Evolutionary conservation across 2,113 vertebrate genomes (phyloP).

Genomic region (Verasper variegatus): DNA sequence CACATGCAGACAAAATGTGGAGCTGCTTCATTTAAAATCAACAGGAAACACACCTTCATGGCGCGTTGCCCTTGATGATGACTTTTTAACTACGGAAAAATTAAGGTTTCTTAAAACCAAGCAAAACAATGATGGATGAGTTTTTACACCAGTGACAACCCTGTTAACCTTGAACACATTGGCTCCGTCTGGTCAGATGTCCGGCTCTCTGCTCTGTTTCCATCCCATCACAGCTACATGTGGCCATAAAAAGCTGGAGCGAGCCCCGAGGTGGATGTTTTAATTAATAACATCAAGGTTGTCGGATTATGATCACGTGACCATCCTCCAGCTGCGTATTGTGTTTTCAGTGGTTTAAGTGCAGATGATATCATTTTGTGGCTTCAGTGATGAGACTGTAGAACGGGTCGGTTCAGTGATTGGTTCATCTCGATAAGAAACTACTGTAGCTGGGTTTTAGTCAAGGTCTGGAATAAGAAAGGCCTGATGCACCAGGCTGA

Average conservation of each 20-base stretch:
- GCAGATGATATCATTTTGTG: conserved; percentile 9
- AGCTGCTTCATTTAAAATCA: conserved; percentile 46
- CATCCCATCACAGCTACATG: conserved; percentile 16
- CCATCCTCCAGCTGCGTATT: conserved; percentile 29
- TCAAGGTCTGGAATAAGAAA: conserved; percentile 6
- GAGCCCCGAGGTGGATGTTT: conserved; percentile 3
- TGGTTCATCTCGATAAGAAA: neutral
- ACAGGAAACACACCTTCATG: conserved; percentile 50
- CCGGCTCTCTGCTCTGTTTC: neutral
- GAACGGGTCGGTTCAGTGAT: neutral
- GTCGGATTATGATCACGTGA: neutral
- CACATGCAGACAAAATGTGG: conserved; percentile 40
- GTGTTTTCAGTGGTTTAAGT: conserved; percentile 25
- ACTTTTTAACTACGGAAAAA: conserved; percentile 26
- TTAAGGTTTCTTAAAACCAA: neutral
- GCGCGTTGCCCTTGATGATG: conserved; percentile 12
- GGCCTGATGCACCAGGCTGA: neutral
- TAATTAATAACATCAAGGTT: conserved; percentile 26
- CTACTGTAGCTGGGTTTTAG: neutral
- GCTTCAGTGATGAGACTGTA: conserved; percentile 3
- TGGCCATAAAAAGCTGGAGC: conserved; percentile 10
- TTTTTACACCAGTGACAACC: neutral
- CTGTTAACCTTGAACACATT: conserved; percentile 13
- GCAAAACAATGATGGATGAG: neutral
- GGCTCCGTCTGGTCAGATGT: conserved; percentile 18